These are phyloP conservation scores for human DNA, from an alignment of 2,113 vertebrate species.

Conservation along the genomic window DNA sequence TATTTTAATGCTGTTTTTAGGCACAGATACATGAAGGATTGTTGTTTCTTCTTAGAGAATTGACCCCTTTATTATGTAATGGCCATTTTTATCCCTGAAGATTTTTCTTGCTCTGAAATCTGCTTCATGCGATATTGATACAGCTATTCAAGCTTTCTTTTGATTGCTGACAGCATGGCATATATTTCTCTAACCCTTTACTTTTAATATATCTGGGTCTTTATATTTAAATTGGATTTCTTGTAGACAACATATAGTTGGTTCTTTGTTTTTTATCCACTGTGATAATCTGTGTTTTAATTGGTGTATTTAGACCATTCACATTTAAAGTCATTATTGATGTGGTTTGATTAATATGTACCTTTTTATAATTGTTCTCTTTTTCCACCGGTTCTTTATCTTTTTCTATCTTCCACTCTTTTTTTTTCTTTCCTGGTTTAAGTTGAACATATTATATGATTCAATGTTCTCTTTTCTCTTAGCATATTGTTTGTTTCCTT, in stretches of 20 bases:
- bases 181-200: not conserved
- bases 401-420: not conserved
- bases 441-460: not conserved
- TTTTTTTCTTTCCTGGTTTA: not conserved
- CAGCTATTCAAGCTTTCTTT: not conserved
- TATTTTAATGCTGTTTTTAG: not conserved
- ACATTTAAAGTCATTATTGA: not conserved
- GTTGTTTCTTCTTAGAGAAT: not conserved
- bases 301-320: not conserved
- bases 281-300: not conserved
- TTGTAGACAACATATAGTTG: not conserved
- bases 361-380: not conserved
- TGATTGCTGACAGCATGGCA: not conserved
- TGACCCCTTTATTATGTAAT: not conserved
- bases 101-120: not conserved
- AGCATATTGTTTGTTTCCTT: not conserved
- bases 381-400: not conserved
- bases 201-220: not conserved
- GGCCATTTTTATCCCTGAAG: not conserved
- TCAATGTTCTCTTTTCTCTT: not conserved
- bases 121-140: not conserved
- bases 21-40: not conserved
- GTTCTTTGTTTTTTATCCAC: not conserved
- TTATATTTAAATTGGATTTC: not conserved
- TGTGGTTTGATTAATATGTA: not conserved